Evolutionary conservation across 2,113 vertebrate genomes (phyloP).

Genomic region (Collichthys lucidus): DNA sequence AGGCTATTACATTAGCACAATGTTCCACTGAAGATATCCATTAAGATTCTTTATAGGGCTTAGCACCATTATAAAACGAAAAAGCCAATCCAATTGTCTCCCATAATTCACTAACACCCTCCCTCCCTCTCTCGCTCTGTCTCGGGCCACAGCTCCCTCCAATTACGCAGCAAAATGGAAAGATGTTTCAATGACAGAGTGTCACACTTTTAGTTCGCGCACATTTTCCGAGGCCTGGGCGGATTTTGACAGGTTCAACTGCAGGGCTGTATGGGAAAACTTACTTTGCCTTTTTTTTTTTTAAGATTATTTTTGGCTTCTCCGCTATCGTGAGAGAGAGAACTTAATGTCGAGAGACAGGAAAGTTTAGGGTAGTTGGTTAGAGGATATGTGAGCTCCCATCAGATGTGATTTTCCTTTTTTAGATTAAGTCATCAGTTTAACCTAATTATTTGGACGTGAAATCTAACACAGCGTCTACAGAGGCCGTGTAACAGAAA

Average conservation of each 20-base stretch:
- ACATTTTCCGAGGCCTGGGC: neutral
- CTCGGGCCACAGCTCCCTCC: neutral
- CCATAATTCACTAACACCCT: constrained; percentile 43
- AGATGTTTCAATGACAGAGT: constrained; percentile 39
- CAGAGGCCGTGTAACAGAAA: too few relatives aligned
- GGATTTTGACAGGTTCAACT: neutral
- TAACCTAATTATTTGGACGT: too few relatives aligned
- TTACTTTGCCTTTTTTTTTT: neutral
- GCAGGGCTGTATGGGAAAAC: neutral
- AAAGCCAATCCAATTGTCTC: constrained; percentile 49
- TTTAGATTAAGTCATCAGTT: too few relatives aligned
- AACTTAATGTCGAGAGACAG: neutral
- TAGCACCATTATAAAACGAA: constrained; percentile 48
- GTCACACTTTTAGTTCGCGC: neutral
- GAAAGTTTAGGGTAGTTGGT: neutral
- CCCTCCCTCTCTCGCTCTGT: neutral
- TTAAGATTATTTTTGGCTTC: neutral
- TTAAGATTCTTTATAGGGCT: constrained; percentile 58
- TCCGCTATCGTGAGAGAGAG: too few relatives aligned
- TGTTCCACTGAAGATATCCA: constrained; percentile 49
- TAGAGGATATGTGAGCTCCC: neutral
- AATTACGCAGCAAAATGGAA: constrained; percentile 30
- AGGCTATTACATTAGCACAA: constrained; percentile 50
- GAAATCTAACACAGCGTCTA: too few relatives aligned
- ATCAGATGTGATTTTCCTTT: neutral